Evolutionary conservation across 2,888 invertebrate genomes (phyloP).

Genomic region (Oscheius sp.): DNA sequence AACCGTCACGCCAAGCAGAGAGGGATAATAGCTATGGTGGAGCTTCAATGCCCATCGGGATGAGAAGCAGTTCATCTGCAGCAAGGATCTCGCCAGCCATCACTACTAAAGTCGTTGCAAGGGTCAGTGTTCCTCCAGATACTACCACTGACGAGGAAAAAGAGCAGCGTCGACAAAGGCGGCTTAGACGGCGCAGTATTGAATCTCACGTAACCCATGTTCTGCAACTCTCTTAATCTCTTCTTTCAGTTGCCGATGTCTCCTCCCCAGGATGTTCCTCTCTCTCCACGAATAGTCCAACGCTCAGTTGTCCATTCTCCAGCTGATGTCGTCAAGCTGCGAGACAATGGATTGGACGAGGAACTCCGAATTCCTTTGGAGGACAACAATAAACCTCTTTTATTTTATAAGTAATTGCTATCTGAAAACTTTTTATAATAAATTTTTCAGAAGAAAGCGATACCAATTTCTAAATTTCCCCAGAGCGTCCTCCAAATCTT

Average conservation of each 20-base stretch:
- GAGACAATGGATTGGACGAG: conserved; percentile 48
- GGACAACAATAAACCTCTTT: conserved; percentile 58
- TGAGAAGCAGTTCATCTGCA: conserved; percentile 35
- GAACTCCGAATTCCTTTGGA: conserved; percentile 54
- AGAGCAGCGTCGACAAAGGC: conserved; percentile 49
- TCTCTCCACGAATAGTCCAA: conserved; percentile 39
- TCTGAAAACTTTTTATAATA: background rate
- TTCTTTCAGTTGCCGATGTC: conserved; percentile 20
- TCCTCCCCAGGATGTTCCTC: conserved; percentile 8
- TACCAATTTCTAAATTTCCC: conserved; percentile 68
- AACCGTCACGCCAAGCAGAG: conserved; percentile 31
- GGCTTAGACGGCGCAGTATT: conserved; percentile 51
- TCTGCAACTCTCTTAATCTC: background rate
- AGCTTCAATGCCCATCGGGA: conserved; percentile 12
- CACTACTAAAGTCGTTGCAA: conserved; percentile 33
- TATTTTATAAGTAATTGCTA: conserved; percentile 49
- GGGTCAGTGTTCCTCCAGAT: conserved; percentile 29
- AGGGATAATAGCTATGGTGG: conserved; percentile 32
- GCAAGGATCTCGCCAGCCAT: conserved; percentile 36
- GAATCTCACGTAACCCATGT: conserved; percentile 36
- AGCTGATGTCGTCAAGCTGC: conserved; percentile 38
- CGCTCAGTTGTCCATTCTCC: conserved; percentile 41
- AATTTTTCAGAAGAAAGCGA: conserved; percentile 58
- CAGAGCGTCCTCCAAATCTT: conserved; percentile 60
- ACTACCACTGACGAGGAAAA: conserved; percentile 44